phyloP scores from a whole-genome alignment of 1,140 invertebrate species.

The Proctacanthus coquilletti region DNA sequence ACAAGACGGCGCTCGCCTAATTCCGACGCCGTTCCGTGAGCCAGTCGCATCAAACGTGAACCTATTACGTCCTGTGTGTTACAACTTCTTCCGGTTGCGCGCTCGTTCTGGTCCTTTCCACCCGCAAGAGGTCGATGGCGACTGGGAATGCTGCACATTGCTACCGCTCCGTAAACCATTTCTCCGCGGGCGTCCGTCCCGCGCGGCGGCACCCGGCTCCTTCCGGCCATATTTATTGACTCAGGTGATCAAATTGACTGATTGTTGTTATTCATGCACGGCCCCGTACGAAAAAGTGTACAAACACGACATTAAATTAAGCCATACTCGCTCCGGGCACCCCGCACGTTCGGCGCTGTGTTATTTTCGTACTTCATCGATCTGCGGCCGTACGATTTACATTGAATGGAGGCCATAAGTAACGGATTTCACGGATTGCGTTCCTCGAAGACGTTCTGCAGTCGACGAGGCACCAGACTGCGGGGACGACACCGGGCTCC shows the following conservation, averaged over 20 bases:
- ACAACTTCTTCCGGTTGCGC: not conserved
- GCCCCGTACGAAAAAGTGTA: not conserved
- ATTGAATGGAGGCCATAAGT: not conserved
- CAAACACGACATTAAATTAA: constrained; percentile 1
- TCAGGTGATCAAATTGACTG: constrained; percentile 24
- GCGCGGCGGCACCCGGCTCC: not conserved
- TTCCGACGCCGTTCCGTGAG: too few species aligned
- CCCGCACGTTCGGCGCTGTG: too few species aligned
- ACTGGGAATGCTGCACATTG: constrained; percentile 3
- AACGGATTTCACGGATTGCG: too few species aligned
- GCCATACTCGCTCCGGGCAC: not conserved
- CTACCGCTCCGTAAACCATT: too few species aligned
- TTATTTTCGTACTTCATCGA: not conserved
- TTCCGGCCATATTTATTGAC: constrained; percentile 22
- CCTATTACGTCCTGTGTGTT: too few species aligned
- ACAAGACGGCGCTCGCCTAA: too few species aligned
- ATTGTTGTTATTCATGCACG: constrained; percentile 23
- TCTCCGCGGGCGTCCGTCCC: too few species aligned
- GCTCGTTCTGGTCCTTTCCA: constrained; percentile 5
- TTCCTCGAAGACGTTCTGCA: too few species aligned
- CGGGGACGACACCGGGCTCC: too few species aligned
- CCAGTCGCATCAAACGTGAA: too few species aligned
- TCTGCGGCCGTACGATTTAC: not conserved
- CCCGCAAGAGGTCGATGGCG: constrained; percentile 10
- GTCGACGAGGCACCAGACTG: too few species aligned